Evolutionary conservation across 2,113 vertebrate species (phyloP), one percentile per base, ranked within the genome.

Genomic region (Pandion haliaetus): DNA sequence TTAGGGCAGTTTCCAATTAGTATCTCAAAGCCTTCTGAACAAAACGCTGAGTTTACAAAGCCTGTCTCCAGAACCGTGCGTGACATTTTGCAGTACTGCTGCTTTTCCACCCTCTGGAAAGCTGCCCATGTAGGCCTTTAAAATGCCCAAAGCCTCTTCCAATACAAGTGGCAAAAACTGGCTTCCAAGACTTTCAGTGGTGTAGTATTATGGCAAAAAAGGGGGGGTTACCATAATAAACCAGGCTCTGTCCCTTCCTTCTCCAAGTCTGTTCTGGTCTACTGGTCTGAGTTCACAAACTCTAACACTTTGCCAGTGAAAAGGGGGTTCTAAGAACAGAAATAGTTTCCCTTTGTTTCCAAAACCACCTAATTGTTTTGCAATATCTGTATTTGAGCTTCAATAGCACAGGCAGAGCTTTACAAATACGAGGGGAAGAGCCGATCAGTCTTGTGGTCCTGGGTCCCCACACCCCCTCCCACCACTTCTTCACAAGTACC

Each of bases 21-120:
- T 7, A 17, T 20, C 86, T 71, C 50, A 2, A 14, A 44, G 15
- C 6, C 23, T 26, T 18, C 54, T 1, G 4, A 49, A 34, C 15
- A 31, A 38, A 25, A 9, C 0, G 0, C 57, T 50, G 62, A 8
- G 3, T 11, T 82, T 38, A 14, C 57, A 67, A 12, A 57, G 61
- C 44, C 71, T 5, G 26, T 9, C 36, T 19, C 67, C 74, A 72
- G 54, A 26, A 3, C 63, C 5, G 32, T 3, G 2, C 1, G 18
- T 31, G 73, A 17, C 29, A 25, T 9, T 23, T 25, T 4, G 42
- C n/a, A 29, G 31, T 3, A 19, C 47, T 20, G 74, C 42, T 32
- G 38, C 0, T 14, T 29, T 36, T 38, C 52, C 5, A 9, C 32
- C 21, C 79, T 26, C 69, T 80, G 73, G 36, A 44, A 54, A 76